phyloP scores from a whole-genome alignment of 2,888 invertebrate genomes.

The Steinernema carpocapsae region DNA sequence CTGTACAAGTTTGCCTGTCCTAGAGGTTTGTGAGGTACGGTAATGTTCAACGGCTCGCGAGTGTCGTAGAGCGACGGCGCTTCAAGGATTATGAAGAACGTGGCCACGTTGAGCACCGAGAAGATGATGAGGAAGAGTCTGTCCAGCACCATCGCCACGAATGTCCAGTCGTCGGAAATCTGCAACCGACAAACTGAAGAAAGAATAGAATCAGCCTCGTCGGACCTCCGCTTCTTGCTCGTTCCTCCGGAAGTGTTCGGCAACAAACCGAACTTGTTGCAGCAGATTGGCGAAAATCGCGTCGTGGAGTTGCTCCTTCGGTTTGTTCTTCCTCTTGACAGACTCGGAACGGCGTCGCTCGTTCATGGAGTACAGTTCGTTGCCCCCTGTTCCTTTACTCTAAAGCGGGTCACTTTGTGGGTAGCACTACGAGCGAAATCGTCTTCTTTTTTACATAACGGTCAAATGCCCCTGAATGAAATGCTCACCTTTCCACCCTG shows the following conservation, averaged over 20 bases:
- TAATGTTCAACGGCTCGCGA: slow-evolving; percentile 63
- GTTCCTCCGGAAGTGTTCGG: slow-evolving; percentile 66
- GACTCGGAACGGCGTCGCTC: neutral
- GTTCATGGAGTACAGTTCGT: neutral
- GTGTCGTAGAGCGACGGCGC: slow-evolving; percentile 66
- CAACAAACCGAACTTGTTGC: slow-evolving; percentile 67
- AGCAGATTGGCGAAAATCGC: slow-evolving; percentile 63
- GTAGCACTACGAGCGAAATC: no score
- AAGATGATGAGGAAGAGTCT: slow-evolving; percentile 67
- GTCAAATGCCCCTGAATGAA: no score
- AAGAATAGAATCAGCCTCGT: neutral
- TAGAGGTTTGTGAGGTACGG: slow-evolving; percentile 63
- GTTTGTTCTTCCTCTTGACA: slow-evolving; percentile 17
- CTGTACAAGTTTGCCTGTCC: slow-evolving; percentile 62
- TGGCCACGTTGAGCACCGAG: slow-evolving; percentile 65
- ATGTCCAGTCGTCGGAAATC: slow-evolving; percentile 68
- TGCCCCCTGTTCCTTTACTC: neutral
- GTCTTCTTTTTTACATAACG: no score
- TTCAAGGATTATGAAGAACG: slow-evolving; percentile 65
- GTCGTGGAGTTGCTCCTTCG: slow-evolving; percentile 58
- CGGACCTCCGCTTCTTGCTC: slow-evolving; percentile 64
- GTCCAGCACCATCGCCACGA: slow-evolving; percentile 68
- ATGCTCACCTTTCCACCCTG: neutral
- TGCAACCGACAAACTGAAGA: slow-evolving; percentile 13
- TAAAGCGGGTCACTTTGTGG: no score